Conservation (phyloP, 1,140 invertebrate species). For the Saccostrea cuccullata region DNA sequence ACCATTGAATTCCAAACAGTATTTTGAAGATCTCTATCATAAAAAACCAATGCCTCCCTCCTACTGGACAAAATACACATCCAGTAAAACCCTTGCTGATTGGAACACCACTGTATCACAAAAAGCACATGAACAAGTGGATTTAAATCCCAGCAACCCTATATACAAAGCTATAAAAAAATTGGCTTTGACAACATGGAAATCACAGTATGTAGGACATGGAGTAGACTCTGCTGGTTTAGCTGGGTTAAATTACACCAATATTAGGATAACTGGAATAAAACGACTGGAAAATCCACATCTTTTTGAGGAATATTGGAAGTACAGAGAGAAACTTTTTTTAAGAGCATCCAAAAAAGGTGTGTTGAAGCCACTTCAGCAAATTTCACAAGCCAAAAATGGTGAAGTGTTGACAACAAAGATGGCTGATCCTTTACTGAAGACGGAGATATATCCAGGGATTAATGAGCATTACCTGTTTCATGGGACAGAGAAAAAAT, state of each 20-base stretch:
- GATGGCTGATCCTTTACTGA: not conserved
- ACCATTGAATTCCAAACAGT: not conserved
- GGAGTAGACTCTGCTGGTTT: constrained; percentile 57
- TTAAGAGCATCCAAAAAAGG: not conserved
- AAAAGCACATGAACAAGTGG: not conserved
- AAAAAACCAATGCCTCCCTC: not conserved
- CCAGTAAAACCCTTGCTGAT: constrained; percentile 10
- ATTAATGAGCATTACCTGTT: constrained; percentile 43
- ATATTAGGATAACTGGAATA: constrained; percentile 55
- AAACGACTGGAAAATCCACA: constrained; percentile 61
- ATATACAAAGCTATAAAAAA: constrained; percentile 34
- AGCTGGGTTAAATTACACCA: constrained; percentile 44
- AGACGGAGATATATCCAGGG: constrained; percentile 23
- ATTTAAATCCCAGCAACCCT: not conserved
- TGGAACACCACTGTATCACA: constrained; percentile 21
- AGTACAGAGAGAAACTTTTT: constrained; percentile 42
- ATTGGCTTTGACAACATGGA: constrained; percentile 55
- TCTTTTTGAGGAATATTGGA: constrained; percentile 56
- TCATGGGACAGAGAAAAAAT: not conserved
- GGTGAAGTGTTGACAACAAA: not conserved
- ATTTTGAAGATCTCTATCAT: constrained; percentile 28
- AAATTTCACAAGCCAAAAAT: not conserved
- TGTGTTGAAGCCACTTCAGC: not conserved
- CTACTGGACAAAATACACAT: constrained; percentile 44
- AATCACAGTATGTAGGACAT: constrained; percentile 48